Evolutionary conservation across 1,140 invertebrate genomes (phyloP).

Genomic region (Drosophila tani): DNA sequence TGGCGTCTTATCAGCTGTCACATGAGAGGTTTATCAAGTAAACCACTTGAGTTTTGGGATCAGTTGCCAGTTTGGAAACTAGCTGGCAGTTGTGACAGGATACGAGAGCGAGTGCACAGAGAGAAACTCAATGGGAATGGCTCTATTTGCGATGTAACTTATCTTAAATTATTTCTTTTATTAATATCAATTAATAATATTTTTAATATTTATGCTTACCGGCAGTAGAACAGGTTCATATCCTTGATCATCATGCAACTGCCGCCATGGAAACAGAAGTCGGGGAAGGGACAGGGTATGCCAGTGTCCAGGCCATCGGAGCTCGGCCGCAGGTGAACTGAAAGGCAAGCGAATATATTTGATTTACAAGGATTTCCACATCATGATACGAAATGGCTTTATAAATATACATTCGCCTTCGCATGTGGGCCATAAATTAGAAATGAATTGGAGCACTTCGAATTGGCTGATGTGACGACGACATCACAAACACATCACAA

Average conservation of each 20-base stretch:
- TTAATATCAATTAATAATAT: too few species aligned
- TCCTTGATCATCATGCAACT: conserved; percentile 92
- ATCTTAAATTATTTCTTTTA: too few species aligned
- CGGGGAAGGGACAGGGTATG: conserved; percentile 76
- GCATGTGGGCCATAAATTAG: conserved; percentile 67
- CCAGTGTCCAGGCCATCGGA: conserved; percentile 46
- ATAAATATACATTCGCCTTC: conserved; percentile 43
- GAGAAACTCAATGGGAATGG: conserved; percentile 2
- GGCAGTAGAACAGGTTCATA: conserved; percentile 91
- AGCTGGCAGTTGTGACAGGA: conserved; percentile 34
- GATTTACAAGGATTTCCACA: conserved; percentile 33
- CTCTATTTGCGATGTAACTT: too few species aligned
- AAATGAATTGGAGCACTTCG: conserved; percentile 74
- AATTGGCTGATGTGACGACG: conserved; percentile 24
- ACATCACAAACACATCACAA: conserved; percentile 1
- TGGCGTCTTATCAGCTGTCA: conserved; percentile 72
- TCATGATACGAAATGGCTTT: neutral
- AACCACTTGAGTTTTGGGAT: conserved; percentile 68
- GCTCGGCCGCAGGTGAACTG: conserved; percentile 44
- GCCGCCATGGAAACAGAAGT: conserved; percentile 92
- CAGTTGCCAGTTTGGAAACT: conserved; percentile 27
- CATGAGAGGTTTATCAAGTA: conserved; percentile 61
- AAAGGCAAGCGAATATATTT: conserved; percentile 27
- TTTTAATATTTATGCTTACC: conserved; percentile 90
- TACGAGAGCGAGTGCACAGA: conserved; percentile 1